Base-by-base conservation (phyloP, 1,140 invertebrate genomes). In the Zelostemma sp. region DNA sequence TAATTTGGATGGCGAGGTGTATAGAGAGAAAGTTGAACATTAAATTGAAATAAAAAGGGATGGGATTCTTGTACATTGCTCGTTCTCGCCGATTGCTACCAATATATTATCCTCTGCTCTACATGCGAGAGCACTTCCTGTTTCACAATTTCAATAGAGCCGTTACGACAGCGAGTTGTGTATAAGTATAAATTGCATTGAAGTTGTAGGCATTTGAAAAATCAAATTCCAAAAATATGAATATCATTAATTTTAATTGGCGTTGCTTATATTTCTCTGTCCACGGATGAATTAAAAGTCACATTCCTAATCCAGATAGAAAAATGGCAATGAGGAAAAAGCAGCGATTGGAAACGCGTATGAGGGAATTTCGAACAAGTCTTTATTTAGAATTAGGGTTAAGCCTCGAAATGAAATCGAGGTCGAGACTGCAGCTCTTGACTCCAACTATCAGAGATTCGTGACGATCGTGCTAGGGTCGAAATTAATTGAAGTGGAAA, bases 1-100 rank as follows among this genome's bases (percentile, higher is more conserved):
- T 11, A n/a, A 14, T 38, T 38, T 38, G 9, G 35, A 38, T 38
- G 35, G 35, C 12, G 9, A 38, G 21, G 9, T 61, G 67, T 64
- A 60, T 51, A 57, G 59, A 69, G 67, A 69, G 67, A 69, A 69
- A 69, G 67, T 69, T 50, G 47, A n/a, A 51, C 56, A 59, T 53
- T 41, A 8, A 53, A 46, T 35, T 21, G 50, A 41, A 57, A 61
- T 50, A 68, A 68, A 68, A 59, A 50, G 61, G 61, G 57, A 70
- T 61, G 57, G 51, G 53, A 70, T 54, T 70, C 46, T 61, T 58
- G 49, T 40, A 18, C 40, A 50, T 46, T 31, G 11, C 19, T 41
- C 43, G 54, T 48, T 60, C 57, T 62, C 59, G 66, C 50, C 60
- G 45, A 70, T 65, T 59, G 43, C 18, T n/a, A 46, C 43, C 43